These are phyloP conservation scores for Machimus rusticus DNA, from an alignment of 2,888 invertebrate species.

Conservation along the genomic window DNA sequence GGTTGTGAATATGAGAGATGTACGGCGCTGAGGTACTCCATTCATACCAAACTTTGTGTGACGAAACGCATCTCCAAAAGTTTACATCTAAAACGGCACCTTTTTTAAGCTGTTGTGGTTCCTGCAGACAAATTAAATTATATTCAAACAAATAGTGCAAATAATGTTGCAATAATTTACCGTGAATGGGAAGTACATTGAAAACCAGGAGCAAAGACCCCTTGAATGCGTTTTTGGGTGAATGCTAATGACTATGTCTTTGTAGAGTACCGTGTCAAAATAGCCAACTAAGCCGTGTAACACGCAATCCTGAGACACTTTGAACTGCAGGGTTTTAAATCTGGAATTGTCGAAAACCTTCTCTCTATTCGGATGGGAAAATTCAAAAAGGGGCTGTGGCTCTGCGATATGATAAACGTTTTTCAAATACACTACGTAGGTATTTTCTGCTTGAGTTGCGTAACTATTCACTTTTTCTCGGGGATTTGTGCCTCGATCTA, in stretches of 20 bases:
- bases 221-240: conserved; percentile 86
- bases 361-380: conserved; percentile 87
- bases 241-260: conserved; percentile 86
- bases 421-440: conserved; percentile 85
- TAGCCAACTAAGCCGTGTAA: conserved; percentile 96
- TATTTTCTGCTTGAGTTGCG: conserved; percentile 71
- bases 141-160: not conserved
- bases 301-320: conserved; percentile 76
- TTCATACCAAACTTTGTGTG: conserved; percentile 94
- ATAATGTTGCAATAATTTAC: conserved; percentile 61
- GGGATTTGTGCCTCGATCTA: conserved; percentile 55
- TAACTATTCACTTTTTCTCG: conserved; percentile 53
- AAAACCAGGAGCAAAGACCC: conserved; percentile 98
- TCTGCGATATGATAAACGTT: conserved; percentile 60
- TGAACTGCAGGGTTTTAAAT: conserved; percentile 73
- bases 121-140: conserved; percentile 51
- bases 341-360: conserved; percentile 75
- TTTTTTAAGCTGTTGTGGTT: conserved; percentile 67
- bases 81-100: conserved; percentile 78
- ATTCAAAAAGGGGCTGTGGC: conserved; percentile 75
- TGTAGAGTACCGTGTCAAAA: conserved; percentile 88
- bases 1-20: conserved; percentile 57
- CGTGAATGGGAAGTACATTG: conserved; percentile 89
- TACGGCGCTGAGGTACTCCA: conserved; percentile 71
- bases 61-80: conserved; percentile 85